Base-by-base conservation (phyloP, 64 coral and sea anemone genomes). In the Trachythela sp. region DNA sequence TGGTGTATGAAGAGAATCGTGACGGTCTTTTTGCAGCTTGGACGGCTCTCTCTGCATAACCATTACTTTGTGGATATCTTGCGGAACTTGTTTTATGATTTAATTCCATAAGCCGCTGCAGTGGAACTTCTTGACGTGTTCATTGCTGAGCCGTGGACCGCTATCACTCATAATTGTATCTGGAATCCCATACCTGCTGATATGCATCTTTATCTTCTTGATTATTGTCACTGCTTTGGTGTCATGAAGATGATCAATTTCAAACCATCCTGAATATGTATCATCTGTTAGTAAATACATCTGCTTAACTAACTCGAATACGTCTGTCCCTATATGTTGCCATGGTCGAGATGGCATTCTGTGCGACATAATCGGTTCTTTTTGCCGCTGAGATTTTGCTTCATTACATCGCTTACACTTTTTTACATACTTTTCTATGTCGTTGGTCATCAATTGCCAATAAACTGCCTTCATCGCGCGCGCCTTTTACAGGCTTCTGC, bases 1-100 rank as follows among this genome's bases (percentile, higher is more conserved):
- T 87, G 54, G 40, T 48, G 48, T 60, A 41, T 60, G 18, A 24
- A 39, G 52, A 87, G 37, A 60, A 87, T 87, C n/a, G n/a, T n/a
- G n/a, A n/a, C n/a, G n/a, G n/a, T 36, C 11, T 36, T 34, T 87
- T 83, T 83, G 88, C n/a, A 41, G 88, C 76, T 33, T 89, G 88
- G 27, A 83, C 40, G n/a, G 88, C 88, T 89, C 88, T 89, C 33
- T 89, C 42, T 89, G 70, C 70, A 70, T 54, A 38, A 8, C 88
- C 88, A 80, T 83, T 89, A 49, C 40, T 80, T 24, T 83, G 88
- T 31, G 88, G 72, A 48, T 83, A 89, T 17, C 80, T 27, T 26
- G 88, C 59, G 39, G 67, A 89, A 33, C 88, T 89, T 33, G 88
- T 83, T 36, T 68, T 89, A 41, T 89, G 88, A 48, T 89, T 77